phyloP scores from a whole-genome alignment of 1,140 invertebrate species.

The Chrysopa pallens region DNA sequence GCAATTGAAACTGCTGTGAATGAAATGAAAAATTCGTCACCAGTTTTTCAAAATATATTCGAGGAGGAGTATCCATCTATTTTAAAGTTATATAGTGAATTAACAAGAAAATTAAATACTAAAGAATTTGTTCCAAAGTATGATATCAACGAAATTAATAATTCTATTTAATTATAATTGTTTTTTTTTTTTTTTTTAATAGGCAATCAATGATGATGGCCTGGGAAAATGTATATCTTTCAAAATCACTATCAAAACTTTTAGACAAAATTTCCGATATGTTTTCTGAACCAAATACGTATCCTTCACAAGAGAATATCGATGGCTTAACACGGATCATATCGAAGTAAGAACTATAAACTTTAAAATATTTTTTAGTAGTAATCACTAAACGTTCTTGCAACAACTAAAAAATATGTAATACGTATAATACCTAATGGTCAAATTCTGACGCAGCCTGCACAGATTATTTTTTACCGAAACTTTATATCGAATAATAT shows the following conservation, averaged over 20 bases:
- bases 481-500: no score
- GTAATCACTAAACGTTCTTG: no score
- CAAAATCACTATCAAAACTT: conserved; percentile 61
- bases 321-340: conserved; percentile 47
- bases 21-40: conserved; percentile 34
- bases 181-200: conserved; percentile 5
- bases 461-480: no score
- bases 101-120: conserved; percentile 29
- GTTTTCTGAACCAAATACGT: conserved; percentile 38
- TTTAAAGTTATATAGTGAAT: conserved; percentile 39
- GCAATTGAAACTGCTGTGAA: conserved; percentile 26
- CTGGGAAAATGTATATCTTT: conserved; percentile 79
- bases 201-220: conserved; percentile 31
- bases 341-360: conserved; percentile 29
- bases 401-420: no score
- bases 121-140: conserved; percentile 30
- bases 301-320: conserved; percentile 46
- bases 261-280: conserved; percentile 74
- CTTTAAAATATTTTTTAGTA: not conserved
- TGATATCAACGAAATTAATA: conserved; percentile 8
- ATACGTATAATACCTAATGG: no score
- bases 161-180: not conserved
- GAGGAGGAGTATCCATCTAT: conserved; percentile 81
- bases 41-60: conserved; percentile 65
- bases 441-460: no score